Evolutionary conservation across 2,113 vertebrate species (phyloP).

Genomic region (Corythornis madagascariensis): DNA sequence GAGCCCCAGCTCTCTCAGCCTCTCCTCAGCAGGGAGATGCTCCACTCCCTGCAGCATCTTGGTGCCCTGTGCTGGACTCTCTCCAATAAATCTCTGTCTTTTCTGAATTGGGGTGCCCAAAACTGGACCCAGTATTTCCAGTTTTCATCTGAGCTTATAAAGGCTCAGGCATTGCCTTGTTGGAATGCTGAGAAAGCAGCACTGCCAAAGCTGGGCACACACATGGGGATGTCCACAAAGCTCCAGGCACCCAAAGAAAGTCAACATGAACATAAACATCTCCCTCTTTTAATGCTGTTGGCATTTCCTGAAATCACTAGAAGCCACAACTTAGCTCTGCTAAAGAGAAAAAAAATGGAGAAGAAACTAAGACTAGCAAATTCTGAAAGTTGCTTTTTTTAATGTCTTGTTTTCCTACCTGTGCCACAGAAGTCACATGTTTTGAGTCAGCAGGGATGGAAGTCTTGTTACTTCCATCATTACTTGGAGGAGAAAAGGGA

Average conservation of each 20-base stretch:
- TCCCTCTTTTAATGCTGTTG: neutral
- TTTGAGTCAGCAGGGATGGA: neutral
- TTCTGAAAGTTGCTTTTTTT: neutral
- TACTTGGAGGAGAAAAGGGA: neutral
- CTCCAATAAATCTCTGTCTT: too few species aligned
- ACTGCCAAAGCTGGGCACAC: neutral
- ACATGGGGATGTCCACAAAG: neutral
- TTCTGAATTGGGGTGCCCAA: too few species aligned
- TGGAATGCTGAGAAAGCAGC: neutral
- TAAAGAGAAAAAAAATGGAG: neutral
- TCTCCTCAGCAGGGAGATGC: too few species aligned
- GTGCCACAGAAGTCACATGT: neutral
- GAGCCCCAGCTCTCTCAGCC: too few species aligned
- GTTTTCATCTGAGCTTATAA: neutral
- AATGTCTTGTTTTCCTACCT: neutral
- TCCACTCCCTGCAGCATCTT: too few species aligned
- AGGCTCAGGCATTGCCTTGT: neutral
- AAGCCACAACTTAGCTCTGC: neutral
- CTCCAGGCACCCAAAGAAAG: neutral
- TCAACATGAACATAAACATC: rapidly evolving
- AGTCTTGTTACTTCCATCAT: neutral
- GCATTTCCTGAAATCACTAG: neutral
- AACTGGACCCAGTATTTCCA: too few species aligned
- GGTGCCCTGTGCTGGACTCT: too few species aligned
- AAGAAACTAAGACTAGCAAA: neutral